Conservation (phyloP, 2,797 vertebrate species). For the Rhodeus uyekii region DNA sequence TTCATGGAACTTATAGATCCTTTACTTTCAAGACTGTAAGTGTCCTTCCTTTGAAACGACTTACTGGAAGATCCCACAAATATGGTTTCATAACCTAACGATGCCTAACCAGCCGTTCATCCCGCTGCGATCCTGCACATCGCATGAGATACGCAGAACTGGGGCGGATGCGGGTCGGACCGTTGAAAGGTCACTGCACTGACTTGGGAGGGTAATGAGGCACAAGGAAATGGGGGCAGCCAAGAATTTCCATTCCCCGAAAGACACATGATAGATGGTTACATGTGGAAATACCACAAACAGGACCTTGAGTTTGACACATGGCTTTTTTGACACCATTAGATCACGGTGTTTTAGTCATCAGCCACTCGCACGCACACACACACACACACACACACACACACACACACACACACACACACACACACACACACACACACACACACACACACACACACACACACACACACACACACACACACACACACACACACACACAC, state of each 20-base stretch:
- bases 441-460: background rate
- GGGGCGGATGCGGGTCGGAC: slow-evolving; percentile 4
- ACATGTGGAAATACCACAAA: background rate
- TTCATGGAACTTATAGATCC: background rate
- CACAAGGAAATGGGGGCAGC: slow-evolving; percentile 52
- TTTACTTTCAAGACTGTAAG: background rate
- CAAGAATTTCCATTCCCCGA: slow-evolving; percentile 40
- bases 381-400: slow-evolving; percentile 15
- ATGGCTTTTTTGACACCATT: slow-evolving; percentile 44
- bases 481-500: background rate
- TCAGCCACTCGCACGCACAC: background rate
- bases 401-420: background rate
- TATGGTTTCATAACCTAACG: slow-evolving; percentile 3
- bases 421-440: background rate
- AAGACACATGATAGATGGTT: slow-evolving; percentile 49
- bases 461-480: slow-evolving; percentile 3
- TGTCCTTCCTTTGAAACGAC: background rate
- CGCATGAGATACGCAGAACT: slow-evolving; percentile 24
- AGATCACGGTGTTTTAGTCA: slow-evolving; percentile 45
- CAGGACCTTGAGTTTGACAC: slow-evolving; percentile 42
- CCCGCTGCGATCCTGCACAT: background rate
- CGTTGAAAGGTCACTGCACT: slow-evolving; percentile 38
- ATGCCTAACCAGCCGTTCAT: background rate
- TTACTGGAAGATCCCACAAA: background rate
- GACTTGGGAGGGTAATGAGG: slow-evolving; percentile 52